phyloP scores from a whole-genome alignment of 2,797 vertebrate species.

The Scolopax rusticola region DNA sequence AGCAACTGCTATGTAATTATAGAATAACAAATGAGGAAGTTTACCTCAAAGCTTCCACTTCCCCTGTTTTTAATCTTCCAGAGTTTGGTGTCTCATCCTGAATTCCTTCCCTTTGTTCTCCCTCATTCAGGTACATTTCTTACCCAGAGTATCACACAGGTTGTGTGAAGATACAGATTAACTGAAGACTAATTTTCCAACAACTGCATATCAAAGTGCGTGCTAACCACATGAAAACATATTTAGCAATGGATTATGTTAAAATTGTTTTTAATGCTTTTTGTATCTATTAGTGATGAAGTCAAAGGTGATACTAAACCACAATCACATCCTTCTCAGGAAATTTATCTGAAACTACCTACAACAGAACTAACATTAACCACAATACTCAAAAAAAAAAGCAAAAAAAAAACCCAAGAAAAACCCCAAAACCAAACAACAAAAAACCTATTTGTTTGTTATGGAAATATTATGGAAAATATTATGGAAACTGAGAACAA shows the following conservation, averaged over 20 bases:
- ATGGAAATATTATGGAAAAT: background rate
- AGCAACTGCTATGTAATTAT: background rate
- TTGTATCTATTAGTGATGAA: background rate
- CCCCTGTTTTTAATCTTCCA: background rate
- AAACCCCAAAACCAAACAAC: background rate
- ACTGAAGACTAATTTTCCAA: background rate
- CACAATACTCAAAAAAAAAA: background rate
- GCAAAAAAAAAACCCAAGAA: background rate
- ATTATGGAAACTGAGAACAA: background rate
- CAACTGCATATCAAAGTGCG: background rate
- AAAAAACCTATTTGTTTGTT: background rate
- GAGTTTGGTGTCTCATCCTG: background rate
- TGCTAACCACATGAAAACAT: background rate
- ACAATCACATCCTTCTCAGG: background rate
- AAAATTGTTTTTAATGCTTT: background rate
- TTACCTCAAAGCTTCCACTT: background rate
- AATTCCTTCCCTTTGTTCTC: background rate
- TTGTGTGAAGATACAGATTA: background rate
- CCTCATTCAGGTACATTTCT: background rate
- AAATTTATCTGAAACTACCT: background rate
- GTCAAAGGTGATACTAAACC: background rate
- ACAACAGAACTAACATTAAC: background rate
- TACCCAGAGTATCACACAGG: background rate
- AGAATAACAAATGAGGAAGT: background rate
- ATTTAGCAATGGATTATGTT: background rate